Base-by-base conservation (phyloP, 2,888 invertebrate genomes). In the Eupithecia abbreviata region DNA sequence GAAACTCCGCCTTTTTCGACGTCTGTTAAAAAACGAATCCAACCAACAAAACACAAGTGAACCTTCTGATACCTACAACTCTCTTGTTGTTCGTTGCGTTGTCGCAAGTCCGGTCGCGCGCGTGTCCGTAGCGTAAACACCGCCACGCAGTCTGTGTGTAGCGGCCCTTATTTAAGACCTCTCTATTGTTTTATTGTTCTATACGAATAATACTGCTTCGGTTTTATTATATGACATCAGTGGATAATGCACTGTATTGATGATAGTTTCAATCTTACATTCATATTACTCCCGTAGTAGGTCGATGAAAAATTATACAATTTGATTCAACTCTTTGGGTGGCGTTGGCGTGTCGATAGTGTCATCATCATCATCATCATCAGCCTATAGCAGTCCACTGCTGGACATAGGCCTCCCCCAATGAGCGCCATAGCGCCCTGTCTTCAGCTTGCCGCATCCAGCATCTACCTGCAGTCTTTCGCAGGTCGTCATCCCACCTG, bases 51-150 rank as follows among this genome's bases (percentile, higher is more conserved):
- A 10, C 15, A 51, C 51, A 66, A 66, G 66, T 66, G 15, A 66
- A 7, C 13, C 66, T 66, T 66, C 66, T 69, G 69, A 18, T 3
- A n/a, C 43, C 4, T 1, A 6, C 58, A 58, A 58, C 58, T 58
- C 3, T 18, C 58, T 18, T 58, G 58, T 62, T 62, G 62, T 62
- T 62, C 3, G n/a, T 58, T 9, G 9, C 18, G 55, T 18, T 68
- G 47, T 45, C 43, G 69, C 30, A 49, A 69, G 45, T 45, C 18
- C 47, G 18, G 93, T 91, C 87, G 92, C 92, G 93, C 90, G 90
- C 93, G 94, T 94, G 94, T 90, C 90, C 83, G 87, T 91, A 91
- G 87, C 86, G 91, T 92, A 94, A 94, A 94, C 94, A 80, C 30
- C 80, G 72, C 80, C 80, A 72, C 80, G 83, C 80, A 62, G 62